Evolutionary conservation across 2,797 vertebrate genomes (phyloP).

Genomic region (Coluber constrictor): DNA sequence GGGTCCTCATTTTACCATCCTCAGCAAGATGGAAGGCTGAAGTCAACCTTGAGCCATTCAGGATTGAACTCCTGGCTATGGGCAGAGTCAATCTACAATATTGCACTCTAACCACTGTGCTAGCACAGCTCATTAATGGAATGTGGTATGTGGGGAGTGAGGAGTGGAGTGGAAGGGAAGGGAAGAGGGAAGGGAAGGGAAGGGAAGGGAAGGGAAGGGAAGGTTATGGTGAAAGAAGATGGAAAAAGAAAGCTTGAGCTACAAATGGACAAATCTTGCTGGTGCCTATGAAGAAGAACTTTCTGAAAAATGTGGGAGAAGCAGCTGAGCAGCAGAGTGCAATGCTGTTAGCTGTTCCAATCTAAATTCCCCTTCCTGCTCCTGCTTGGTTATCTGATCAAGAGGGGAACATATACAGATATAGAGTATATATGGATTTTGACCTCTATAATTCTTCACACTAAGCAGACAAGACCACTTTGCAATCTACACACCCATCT

Average conservation of each 20-base stretch:
- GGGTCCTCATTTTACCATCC: neutral
- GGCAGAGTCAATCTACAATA: neutral
- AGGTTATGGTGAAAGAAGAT: neutral
- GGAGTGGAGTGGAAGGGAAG: too few species aligned
- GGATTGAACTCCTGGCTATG: neutral
- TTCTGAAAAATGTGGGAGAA: neutral
- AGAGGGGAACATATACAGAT: neutral
- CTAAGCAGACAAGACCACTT: neutral
- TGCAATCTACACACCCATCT: neutral
- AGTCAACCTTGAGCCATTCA: neutral
- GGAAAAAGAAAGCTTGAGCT: neutral
- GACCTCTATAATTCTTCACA: neutral
- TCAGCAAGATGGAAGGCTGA: neutral
- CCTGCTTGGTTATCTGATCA: neutral
- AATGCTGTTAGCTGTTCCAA: neutral
- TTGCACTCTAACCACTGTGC: too few species aligned
- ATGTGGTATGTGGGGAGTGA: too few species aligned
- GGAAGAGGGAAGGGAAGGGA: too few species aligned
- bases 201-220: neutral
- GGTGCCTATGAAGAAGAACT: neutral
- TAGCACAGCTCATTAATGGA: neutral
- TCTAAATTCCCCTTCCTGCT: neutral
- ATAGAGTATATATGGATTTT: neutral
- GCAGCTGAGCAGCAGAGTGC: neutral
- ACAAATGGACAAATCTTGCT: neutral